phyloP scores from a whole-genome alignment of 2,113 vertebrate genomes.

The Poeciliopsis occidentalis region DNA sequence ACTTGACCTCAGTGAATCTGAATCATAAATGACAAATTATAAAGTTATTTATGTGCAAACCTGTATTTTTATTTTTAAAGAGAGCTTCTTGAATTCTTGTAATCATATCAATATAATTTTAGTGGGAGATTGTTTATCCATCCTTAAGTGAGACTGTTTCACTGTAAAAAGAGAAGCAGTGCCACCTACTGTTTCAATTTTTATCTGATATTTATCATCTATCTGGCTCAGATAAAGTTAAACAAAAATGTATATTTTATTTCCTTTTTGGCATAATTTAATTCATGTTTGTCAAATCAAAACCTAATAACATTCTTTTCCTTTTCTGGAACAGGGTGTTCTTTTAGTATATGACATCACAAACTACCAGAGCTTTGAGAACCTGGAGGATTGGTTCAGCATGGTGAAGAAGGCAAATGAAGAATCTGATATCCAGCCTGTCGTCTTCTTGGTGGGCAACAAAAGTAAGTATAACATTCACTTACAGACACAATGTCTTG shows the following conservation, averaged over 20 bases:
- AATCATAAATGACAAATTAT: no score
- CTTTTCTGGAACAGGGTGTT: constrained; percentile 83
- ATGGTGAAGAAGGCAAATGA: constrained; percentile 94
- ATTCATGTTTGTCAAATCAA: constrained; percentile 1
- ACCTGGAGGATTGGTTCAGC: constrained; percentile 95
- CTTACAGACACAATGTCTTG: background rate
- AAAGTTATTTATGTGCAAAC: no score
- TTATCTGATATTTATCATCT: constrained; percentile 20
- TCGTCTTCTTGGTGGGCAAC: constrained; percentile 93
- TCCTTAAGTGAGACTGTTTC: constrained; percentile 15
- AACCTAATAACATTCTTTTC: background rate
- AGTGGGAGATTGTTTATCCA: background rate
- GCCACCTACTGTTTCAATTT: constrained; percentile 74
- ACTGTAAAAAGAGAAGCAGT: constrained; percentile 65
- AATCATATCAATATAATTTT: no score
- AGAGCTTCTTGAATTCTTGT: no score
- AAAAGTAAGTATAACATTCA: constrained; percentile 88
- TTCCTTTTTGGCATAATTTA: background rate
- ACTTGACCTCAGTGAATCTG: no score
- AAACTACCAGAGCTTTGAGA: constrained; percentile 98
- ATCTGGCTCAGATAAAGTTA: constrained; percentile 5
- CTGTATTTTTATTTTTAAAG: no score
- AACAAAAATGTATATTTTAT: background rate
- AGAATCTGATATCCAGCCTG: constrained; percentile 89
- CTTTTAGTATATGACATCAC: constrained; percentile 99